Evolutionary conservation across 2,113 vertebrate genomes (phyloP), one percentile per base, ranked within the genome.

Genomic region (Chelonoidis abingdonii): DNA sequence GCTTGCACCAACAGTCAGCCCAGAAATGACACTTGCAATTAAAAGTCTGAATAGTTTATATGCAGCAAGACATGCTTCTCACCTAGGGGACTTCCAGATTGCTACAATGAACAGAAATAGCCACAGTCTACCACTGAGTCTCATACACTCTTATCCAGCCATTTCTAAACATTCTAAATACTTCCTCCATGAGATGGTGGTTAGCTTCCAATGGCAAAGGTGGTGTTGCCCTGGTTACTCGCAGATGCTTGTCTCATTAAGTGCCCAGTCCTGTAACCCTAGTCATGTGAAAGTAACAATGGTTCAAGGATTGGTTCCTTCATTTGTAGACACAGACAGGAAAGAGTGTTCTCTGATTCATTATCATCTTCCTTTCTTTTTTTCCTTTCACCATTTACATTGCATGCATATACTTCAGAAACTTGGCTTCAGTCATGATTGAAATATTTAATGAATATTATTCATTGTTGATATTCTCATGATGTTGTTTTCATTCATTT

Each of bases 391-490:
- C 86, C 90, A 97, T 97, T 97, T 97, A 97, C 96, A 96, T 95
- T 97, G 94, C 85, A 95, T 94, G 96, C 96, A 98, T 96, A 96
- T 96, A 97, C 89, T 93, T 95, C 86, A 96, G 69, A 91, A 97
- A 95, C 96, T 95, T 97, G 97, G 96, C 96, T 97, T 98, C 93
- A 90, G 94, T 96, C 92, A 97, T 97, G 96, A 98, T 97, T 96
- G 97, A 97, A 98, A 96, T 97, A 97, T 97, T 97, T 96, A 95
- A 95, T 97, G 93, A 93, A 96, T 96, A 94, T 98, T 98, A 97
- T 97, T 97, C 93, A 96, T 97, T 95, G 91, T 93, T 93, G 93
- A 89, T 96, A 97, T 97, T 97, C 95, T 97, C 92, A 93, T 0
- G 6, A 76, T 97, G 96, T 94, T 96, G 96, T 94, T 97, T 88